Evolutionary conservation across 2,113 vertebrate species (phyloP).

Genomic region (Ardeotis arabs): DNA sequence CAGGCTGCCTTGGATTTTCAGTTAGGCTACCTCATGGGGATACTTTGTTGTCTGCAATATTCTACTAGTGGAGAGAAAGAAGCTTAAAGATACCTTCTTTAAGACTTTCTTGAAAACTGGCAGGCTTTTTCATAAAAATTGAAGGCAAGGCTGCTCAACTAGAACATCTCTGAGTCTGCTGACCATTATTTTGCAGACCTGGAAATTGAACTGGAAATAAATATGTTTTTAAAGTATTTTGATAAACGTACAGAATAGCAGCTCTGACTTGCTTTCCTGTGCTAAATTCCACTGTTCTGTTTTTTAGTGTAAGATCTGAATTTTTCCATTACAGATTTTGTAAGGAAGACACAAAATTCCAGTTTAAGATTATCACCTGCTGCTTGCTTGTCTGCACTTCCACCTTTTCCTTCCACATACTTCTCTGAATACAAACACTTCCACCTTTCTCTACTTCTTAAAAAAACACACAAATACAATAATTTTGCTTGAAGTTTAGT

Average conservation of each 20-base stretch:
- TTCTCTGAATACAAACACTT: background rate
- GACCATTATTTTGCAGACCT: slow-evolving; percentile 12
- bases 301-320: background rate
- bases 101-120: slow-evolving; percentile 4
- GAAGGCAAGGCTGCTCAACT: background rate
- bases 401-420: background rate
- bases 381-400: background rate
- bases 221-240: background rate
- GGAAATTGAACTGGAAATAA: slow-evolving; percentile 13
- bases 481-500: background rate
- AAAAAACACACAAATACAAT: background rate
- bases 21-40: background rate
- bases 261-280: background rate
- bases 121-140: background rate
- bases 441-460: background rate
- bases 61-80: slow-evolving; percentile 1
- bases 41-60: slow-evolving; percentile 33
- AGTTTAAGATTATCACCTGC: background rate
- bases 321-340: background rate
- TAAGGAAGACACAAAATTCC: background rate
- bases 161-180: background rate
- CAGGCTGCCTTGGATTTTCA: slow-evolving; percentile 19
- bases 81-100: slow-evolving; percentile 3
- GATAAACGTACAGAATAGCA: background rate
- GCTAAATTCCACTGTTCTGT: background rate